A percentile compares a stretch with the other conserved stretches of the same genome.
Evolutionary conservation across 2,113 vertebrate genomes (phyloP).

Genomic region (Orientallactaga bullata): DNA sequence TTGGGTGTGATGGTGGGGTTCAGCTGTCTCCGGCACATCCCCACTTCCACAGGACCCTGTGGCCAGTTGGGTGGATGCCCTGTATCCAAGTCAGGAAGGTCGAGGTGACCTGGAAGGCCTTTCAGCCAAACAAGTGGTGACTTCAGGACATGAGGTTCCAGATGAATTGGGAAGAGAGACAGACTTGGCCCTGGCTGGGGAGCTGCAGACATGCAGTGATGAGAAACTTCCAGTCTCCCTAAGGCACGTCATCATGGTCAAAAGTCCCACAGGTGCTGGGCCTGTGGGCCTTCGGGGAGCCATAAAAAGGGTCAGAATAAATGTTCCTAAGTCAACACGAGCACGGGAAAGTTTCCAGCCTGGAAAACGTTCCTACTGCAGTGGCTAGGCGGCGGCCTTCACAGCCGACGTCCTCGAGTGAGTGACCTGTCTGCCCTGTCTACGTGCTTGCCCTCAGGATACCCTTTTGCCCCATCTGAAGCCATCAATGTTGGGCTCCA

Average conservation of each 20-base stretch:
- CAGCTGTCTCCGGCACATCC: neutral
- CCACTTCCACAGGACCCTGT: neutral
- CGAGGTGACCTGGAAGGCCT: constrained; percentile 67
- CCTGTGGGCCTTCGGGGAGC: neutral
- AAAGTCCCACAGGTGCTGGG: neutral
- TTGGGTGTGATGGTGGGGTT: neutral
- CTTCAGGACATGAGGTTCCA: constrained; percentile 65
- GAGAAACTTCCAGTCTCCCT: neutral
- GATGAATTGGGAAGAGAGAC: constrained; percentile 63
- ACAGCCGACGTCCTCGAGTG: neutral
- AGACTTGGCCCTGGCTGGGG: neutral
- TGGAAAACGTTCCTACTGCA: constrained; percentile 63
- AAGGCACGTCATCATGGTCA: neutral
- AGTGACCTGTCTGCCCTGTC: neutral
- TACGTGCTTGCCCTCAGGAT: neutral
- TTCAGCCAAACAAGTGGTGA: constrained; percentile 62
- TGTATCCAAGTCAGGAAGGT: constrained; percentile 63
- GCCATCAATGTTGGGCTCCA: too few relatives aligned
- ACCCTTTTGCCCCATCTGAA: neutral
- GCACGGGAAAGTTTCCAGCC: constrained; percentile 41
- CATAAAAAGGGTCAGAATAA: constrained; percentile 40
- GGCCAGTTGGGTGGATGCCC: too few relatives aligned
- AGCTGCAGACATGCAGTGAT: constrained; percentile 13
- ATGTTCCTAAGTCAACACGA: constrained; percentile 60
- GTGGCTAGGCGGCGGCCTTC: neutral